These are phyloP conservation scores for Mastomys natalensis DNA, from an alignment of 2,113 vertebrate species.

Conservation along the genomic window DNA sequence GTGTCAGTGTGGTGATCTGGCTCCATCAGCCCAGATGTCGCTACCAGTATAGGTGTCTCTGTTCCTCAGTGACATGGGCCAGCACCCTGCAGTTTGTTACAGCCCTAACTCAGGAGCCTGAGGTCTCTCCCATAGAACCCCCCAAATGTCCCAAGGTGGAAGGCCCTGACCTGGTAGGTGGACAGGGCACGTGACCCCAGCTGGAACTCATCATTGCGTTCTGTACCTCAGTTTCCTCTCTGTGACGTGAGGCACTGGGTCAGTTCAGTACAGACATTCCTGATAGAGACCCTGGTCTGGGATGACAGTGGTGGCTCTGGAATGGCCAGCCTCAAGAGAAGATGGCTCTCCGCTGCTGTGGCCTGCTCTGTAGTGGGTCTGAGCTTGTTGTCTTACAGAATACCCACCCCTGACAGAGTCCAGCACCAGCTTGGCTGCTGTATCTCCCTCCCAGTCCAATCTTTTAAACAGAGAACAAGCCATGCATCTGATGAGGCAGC, in stretches of 20 bases:
- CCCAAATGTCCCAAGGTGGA: no score
- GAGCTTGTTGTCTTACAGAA: accelerated
- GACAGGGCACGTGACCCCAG: background rate
- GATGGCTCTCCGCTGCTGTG: background rate
- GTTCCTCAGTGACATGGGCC: background rate
- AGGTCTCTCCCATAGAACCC: no score
- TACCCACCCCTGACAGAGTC: background rate
- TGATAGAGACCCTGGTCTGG: no score
- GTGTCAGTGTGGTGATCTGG: accelerated
- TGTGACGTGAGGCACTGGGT: background rate
- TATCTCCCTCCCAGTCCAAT: background rate
- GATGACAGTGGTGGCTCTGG: background rate
- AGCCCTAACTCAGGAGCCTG: background rate
- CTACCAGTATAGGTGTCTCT: background rate
- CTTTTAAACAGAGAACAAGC: background rate
- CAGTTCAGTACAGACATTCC: background rate
- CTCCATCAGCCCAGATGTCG: background rate
- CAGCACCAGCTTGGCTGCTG: background rate
- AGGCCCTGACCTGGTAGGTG: background rate
- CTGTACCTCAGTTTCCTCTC: background rate
- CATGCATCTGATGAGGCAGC: background rate
- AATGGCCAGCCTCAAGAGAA: background rate
- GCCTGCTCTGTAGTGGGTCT: background rate
- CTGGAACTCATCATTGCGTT: no score
- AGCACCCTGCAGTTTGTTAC: background rate